phyloP scores from a whole-genome alignment of 2,888 invertebrate species.

The Acholoe squamosa region DNA sequence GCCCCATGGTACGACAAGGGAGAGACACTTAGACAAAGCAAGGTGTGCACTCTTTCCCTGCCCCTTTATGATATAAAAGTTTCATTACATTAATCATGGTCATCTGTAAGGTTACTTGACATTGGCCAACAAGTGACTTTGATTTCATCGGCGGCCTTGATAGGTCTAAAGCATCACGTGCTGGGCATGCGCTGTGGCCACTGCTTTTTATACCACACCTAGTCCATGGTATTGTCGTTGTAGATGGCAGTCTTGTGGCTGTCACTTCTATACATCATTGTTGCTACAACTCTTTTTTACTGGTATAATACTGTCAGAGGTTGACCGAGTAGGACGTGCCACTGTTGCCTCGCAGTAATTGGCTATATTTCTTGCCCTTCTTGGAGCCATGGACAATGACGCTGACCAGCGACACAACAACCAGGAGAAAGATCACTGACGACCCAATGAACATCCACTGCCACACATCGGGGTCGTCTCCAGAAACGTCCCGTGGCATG shows the following conservation, averaged over 20 bases:
- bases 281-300: background rate
- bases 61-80: too few relatives aligned
- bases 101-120: background rate
- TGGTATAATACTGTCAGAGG: conserved; percentile 29
- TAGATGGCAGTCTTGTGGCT: background rate
- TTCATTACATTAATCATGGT: too few relatives aligned
- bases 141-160: background rate
- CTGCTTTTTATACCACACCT: background rate
- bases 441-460: conserved; percentile 53
- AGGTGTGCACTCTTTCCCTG: too few relatives aligned
- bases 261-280: background rate
- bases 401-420: conserved; percentile 37
- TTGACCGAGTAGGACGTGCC: conserved; percentile 61
- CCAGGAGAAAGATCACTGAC: background rate
- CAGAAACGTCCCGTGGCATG: background rate
- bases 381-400: conserved; percentile 54
- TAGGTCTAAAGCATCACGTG: background rate
- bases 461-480: background rate
- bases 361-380: conserved; percentile 61
- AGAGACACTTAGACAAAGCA: too few relatives aligned
- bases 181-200: conserved; percentile 15
- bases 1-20: too few relatives aligned
- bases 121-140: background rate
- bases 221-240: background rate
- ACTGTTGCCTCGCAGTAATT: conserved; percentile 61